Evolutionary conservation across 2,888 invertebrate species (phyloP).

Genomic region (Papilio demoleus): DNA sequence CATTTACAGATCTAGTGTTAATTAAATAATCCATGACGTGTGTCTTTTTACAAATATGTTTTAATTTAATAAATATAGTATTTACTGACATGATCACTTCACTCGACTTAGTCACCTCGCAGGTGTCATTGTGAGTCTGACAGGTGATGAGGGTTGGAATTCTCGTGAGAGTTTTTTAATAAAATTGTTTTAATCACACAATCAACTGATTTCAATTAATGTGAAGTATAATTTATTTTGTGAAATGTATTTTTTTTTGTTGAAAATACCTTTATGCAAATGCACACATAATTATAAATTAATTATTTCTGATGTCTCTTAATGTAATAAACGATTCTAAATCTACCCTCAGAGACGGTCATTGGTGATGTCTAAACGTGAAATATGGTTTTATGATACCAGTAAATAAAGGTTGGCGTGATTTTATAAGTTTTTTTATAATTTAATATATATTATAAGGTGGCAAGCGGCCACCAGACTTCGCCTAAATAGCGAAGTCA

Average conservation of each 20-base stretch:
- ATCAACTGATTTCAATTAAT: slow-evolving; percentile 10
- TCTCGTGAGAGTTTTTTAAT: not conserved
- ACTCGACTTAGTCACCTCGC: not conserved
- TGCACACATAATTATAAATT: too few relatives aligned
- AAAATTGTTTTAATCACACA: slow-evolving; percentile 11
- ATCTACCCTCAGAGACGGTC: too few relatives aligned
- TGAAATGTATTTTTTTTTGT: not conserved
- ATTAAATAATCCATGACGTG: not conserved
- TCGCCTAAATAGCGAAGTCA: too few relatives aligned
- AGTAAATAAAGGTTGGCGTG: too few relatives aligned
- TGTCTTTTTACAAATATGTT: not conserved
- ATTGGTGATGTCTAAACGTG: too few relatives aligned
- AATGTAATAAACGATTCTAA: too few relatives aligned
- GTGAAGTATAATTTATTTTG: not conserved
- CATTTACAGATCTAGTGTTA: too few relatives aligned
- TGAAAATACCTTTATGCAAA: not conserved
- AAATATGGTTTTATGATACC: too few relatives aligned
- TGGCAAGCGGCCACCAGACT: too few relatives aligned
- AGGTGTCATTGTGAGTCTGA: slow-evolving; percentile 3
- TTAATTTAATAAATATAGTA: not conserved
- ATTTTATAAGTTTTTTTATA: too few relatives aligned
- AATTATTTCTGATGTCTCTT: too few relatives aligned
- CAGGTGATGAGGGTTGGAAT: slow-evolving; percentile 3
- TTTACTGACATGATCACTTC: not conserved
- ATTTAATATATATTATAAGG: too few relatives aligned